Base-by-base conservation (phyloP, 2,797 vertebrate species). In the Urophycis tenuis region DNA sequence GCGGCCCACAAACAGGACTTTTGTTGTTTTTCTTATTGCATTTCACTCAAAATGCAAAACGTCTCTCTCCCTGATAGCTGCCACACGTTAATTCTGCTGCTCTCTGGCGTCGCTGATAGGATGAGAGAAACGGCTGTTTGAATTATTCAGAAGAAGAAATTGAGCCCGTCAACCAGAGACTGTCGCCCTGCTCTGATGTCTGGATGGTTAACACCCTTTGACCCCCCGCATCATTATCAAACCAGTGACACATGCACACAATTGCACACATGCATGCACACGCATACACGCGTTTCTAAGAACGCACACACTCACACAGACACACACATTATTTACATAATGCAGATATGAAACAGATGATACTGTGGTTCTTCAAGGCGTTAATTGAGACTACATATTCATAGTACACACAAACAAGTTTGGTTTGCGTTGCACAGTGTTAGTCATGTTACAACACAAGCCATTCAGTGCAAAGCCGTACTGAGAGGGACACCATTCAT, bases 91-190 rank as follows among this genome's bases (percentile, higher is more conserved):
- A 76, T 81, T 29, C 76, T 29, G 32, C 67, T 29, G 33, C 53
- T 34, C 73, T 79, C 45, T 67, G 69, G 45, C 79, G 75, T 31
- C 74, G 64, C 70, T 31, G 60, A 78, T 77, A 73, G 19, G 22
- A 22, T 15, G 29, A 74, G 32, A 71, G n/a, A 41, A 39, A 35
- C 67, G 36, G n/a, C 45, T 22, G 32, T 34, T 35, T 60, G 74
- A 81, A 79, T 81, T 76, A 82, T 79, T 81, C 79, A 79, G 71
- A 30, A 45, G n/a, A n/a, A n/a, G 31, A 75, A 64, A 71, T 36
- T 53, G 74, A 79, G 32, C 35, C 75, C 69, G 75, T 75, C 41
- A 67, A 76, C 41, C 60, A 77, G 25, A 36, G 76, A 76, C 32
- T 75, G 72, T 22, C 33, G 31, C 78, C 45, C 76, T n/a, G n/a